Percentiles rank a stretch among this genome's conserved stretches.
These are phyloP conservation scores for Oithona nana DNA, from an alignment of 2,888 invertebrate genomes.

Conservation along the genomic window DNA sequence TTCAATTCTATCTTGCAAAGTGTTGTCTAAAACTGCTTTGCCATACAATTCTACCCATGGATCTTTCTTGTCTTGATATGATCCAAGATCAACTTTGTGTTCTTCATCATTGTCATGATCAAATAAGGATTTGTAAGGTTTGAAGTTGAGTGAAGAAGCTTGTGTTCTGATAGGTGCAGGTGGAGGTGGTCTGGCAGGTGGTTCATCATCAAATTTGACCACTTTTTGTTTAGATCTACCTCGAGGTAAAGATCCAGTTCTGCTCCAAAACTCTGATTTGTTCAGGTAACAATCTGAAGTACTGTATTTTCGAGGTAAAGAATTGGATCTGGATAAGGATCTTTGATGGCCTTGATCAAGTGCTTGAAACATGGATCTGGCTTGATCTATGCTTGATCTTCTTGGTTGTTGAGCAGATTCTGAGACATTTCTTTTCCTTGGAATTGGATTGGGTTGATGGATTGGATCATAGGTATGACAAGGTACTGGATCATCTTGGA, in stretches of 20 bases:
- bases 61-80: not conserved
- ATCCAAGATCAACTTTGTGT: not conserved
- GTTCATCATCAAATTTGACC: not conserved
- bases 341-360: too few relatives aligned
- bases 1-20: not conserved
- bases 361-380: too few relatives aligned
- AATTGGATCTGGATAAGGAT: not conserved
- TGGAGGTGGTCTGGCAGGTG: not conserved
- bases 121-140: not conserved
- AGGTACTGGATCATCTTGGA: not conserved
- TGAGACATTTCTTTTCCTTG: not conserved
- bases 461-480: not conserved
- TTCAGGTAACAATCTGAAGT: not conserved
- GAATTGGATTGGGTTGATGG: not conserved
- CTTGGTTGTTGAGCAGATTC: too few relatives aligned
- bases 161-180: not conserved
- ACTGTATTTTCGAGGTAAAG: not conserved
- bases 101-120: not conserved
- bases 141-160: not conserved
- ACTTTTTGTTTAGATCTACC: not conserved
- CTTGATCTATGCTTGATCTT: too few relatives aligned
- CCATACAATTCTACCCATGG: not conserved
- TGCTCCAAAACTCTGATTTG: not conserved
- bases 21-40: not conserved
- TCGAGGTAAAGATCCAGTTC: not conserved